Conservation (phyloP, 2,888 invertebrate genomes). For the Lottia scabra region DNA sequence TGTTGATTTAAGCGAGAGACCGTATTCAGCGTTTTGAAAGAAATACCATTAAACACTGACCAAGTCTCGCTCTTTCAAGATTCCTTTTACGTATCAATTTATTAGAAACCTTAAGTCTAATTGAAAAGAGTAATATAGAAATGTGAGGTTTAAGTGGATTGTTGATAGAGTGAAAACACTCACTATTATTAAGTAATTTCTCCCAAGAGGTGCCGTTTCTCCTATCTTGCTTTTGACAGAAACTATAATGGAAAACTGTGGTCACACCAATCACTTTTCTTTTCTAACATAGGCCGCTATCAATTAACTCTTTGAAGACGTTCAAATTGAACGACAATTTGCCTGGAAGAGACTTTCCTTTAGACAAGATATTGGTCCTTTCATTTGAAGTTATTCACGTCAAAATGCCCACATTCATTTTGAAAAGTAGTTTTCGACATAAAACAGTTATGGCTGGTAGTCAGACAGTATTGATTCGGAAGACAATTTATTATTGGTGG, state of each 20-base stretch:
- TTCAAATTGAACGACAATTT: not conserved
- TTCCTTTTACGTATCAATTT: not conserved
- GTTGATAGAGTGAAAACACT: not conserved
- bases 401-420: not conserved
- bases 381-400: not conserved
- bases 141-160: not conserved
- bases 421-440: not conserved
- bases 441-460: not conserved
- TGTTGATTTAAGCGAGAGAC: no score
- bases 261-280: not conserved
- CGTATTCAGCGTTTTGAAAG: no score
- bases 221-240: slow-evolving; percentile 5
- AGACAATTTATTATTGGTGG: not conserved
- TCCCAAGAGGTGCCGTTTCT: slow-evolving; percentile 1
- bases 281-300: not conserved
- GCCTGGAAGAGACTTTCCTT: not conserved
- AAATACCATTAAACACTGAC: not conserved
- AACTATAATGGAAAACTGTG: not conserved
- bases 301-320: not conserved
- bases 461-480: slow-evolving; percentile 2
- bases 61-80: not conserved
- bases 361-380: not conserved
- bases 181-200: slow-evolving; percentile 7
- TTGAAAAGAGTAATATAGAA: not conserved
- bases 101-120: not conserved